Base-by-base conservation (phyloP, 1,140 invertebrate genomes). In the Phymastichus coffea region DNA sequence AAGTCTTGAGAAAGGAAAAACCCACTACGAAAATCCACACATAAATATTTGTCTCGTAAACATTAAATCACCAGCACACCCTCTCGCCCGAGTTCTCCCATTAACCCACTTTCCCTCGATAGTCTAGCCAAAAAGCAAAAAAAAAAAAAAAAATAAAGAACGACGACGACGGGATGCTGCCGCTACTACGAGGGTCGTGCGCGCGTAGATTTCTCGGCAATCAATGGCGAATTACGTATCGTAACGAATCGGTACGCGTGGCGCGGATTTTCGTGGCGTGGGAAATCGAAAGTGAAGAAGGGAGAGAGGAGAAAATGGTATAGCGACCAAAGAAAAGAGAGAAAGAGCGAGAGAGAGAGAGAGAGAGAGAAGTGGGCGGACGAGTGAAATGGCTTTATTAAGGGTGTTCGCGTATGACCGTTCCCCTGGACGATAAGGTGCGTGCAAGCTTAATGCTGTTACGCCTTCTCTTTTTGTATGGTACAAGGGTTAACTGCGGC, bases 211-310 rank as follows among this genome's bases (percentile, higher is more conserved):
- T 69, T 67, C 60, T 61, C 63, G 67, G 48, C 58, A 62, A 65
- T 69, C 61, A 63, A 38, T 51, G 19, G 61, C 43, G 56, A 65
- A 69, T 69, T 67, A 61, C 49, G 48, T 14, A 55, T 54, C 65
- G 65, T 65, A 63, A 64, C 65, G 67, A 65, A 69, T 69, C 38
- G 61, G 12, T 14, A 25, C 65, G 58, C 57, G 65, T 49, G 57
- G 41, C 59, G 23, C 51, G 61, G 61, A 62, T 65, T 58, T 60
- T 55, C 43, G 54, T 37, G 58, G 55, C 41, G 38, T 10, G 46
- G 2, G 6, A 46, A 7, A 12, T 10, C 10, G 48, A 44, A 23
- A 35, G 8, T 6, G 37, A 20, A 44, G 38, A 38, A 38, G 58
- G 17, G 25, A 35, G 4, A 17, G 9, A 22, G 30, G 38, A 57